A percentile compares a stretch with the other conserved stretches of the same genome.
Conservation (phyloP, 2,113 vertebrate species). For the Cnemophilus loriae region DNA sequence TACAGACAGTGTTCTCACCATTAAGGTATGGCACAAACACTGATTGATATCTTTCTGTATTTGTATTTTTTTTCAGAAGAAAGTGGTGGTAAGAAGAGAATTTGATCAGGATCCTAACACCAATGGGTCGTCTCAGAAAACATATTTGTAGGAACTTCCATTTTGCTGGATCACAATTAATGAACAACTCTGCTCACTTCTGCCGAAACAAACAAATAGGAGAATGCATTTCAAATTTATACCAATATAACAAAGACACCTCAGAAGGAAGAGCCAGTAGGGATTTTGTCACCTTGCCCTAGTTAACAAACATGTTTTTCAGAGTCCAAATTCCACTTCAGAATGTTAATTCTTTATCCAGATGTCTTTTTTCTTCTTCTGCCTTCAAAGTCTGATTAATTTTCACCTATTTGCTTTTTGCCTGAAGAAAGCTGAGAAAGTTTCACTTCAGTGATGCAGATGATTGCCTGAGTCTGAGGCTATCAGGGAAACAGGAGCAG, state of each 20-base stretch:
- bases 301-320: neutral
- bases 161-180: neutral
- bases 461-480: neutral
- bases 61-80: neutral
- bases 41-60: neutral
- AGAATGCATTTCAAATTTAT: neutral
- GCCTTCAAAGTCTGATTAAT: neutral
- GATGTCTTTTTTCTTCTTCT: neutral
- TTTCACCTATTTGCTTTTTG: neutral
- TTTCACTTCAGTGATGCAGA: neutral
- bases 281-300: neutral
- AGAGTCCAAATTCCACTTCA: neutral
- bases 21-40: neutral
- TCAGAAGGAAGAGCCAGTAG: neutral
- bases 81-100: neutral
- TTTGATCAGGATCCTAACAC: neutral
- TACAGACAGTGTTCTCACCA: constrained; percentile 12
- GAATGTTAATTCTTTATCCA: neutral
- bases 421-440: neutral
- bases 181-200: neutral
- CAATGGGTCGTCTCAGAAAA: neutral
- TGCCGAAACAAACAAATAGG: neutral
- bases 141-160: neutral
- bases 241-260: neutral
- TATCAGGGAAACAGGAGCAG: neutral